phyloP scores from a whole-genome alignment of 2,888 invertebrate genomes.

The Dermolepida albohirtum region DNA sequence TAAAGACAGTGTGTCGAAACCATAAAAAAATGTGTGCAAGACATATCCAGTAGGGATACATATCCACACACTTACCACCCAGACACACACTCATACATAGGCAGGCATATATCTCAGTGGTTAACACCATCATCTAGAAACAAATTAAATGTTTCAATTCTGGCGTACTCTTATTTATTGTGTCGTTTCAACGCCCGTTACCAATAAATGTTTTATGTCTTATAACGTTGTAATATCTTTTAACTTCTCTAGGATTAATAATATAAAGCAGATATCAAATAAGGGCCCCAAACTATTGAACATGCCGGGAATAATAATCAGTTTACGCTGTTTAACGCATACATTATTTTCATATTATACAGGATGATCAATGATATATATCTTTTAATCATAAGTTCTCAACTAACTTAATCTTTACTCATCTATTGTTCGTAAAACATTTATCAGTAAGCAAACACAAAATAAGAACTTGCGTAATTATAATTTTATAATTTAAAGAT shows the following conservation, averaged over 20 bases:
- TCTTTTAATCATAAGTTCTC: too few relatives aligned
- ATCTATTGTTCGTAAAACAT: too few relatives aligned
- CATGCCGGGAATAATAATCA: too few relatives aligned
- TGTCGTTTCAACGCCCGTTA: conserved; percentile 51
- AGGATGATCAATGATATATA: too few relatives aligned
- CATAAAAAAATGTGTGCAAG: conserved; percentile 46
- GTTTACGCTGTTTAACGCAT: too few relatives aligned
- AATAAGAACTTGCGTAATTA: too few relatives aligned
- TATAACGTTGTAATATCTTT: conserved; percentile 47
- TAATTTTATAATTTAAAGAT: too few relatives aligned
- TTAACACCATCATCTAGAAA: conserved; percentile 54
- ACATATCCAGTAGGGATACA: conserved; percentile 45
- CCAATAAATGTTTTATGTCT: conserved; percentile 53
- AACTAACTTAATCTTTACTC: too few relatives aligned
- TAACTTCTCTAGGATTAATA: conserved; percentile 39
- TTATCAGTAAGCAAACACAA: too few relatives aligned
- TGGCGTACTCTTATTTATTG: conserved; percentile 52
- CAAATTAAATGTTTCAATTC: conserved; percentile 56
- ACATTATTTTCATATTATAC: too few relatives aligned
- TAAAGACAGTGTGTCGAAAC: conserved; percentile 44
- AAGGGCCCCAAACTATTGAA: not conserved
- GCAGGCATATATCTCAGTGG: conserved; percentile 49
- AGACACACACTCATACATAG: too few relatives aligned
- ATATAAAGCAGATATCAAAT: conserved; percentile 26
- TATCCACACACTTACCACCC: conserved; percentile 35